Conservation (phyloP, 2,113 vertebrate species). For the Ornithorhynchus anatinus region DNA sequence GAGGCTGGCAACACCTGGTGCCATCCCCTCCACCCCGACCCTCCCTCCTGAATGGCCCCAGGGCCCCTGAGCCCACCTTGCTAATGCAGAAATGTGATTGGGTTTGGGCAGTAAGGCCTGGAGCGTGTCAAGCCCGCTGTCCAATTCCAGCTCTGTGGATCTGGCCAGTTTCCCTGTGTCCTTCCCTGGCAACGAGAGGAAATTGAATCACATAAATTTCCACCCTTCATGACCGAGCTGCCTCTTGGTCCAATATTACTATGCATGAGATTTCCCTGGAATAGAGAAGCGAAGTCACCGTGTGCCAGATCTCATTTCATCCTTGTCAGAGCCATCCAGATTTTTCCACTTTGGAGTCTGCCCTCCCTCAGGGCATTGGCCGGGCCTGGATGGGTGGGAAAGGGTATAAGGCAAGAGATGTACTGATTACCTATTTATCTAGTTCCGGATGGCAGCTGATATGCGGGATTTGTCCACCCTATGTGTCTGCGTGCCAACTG, state of each 20-base stretch:
- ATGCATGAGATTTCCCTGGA: slow-evolving; percentile 27
- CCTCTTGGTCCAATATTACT: neutral
- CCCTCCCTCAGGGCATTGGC: fast-evolving
- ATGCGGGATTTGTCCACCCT: neutral
- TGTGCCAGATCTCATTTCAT: slow-evolving; percentile 37
- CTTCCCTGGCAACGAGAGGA: neutral
- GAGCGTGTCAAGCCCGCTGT: neutral
- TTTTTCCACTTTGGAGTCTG: neutral
- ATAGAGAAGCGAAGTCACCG: slow-evolving; percentile 12
- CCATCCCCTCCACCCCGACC: neutral
- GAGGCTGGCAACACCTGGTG: no score
- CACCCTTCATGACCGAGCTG: neutral
- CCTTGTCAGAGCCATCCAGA: slow-evolving; percentile 1
- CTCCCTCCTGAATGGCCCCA: neutral
- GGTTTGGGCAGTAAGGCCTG: neutral
- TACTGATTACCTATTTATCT: neutral
- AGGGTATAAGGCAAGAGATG: neutral
- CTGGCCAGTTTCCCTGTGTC: neutral
- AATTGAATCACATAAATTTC: neutral
- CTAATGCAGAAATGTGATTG: neutral
- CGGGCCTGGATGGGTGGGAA: neutral
- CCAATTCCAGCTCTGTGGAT: neutral
- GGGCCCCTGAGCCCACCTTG: neutral
- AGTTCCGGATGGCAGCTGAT: neutral
- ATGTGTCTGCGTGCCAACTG: slow-evolving; percentile 1